Base-by-base conservation (phyloP, 2,797 vertebrate genomes). In the Nannoperca obscura region DNA sequence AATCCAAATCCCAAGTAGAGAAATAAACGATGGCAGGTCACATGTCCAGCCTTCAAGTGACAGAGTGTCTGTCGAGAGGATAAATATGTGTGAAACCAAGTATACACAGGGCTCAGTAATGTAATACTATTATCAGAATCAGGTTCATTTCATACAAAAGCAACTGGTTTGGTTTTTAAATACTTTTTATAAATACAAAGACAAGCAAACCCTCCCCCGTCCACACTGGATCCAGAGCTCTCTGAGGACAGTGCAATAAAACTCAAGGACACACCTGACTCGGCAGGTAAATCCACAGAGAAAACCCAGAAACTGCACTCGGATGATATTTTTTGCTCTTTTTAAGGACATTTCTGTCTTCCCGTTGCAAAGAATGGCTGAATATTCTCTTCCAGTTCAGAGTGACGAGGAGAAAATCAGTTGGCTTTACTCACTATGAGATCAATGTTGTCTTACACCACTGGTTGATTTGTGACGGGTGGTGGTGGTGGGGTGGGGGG, bases 51-150 rank as follows among this genome's bases (percentile, higher is more conserved):
- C 72, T 64, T 77, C 32, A 59, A 20, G 42, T 70, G 54, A 77
- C 68, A 79, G 80, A 82, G 22, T 5, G 67, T 66, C 80, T 42
- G 80, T 59, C n/a, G 88, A 62, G 74, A 88, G 75, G 86, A 75
- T 90, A 82, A 77, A 89, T 88, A 81, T 1, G 70, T 78, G 76
- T 90, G 69, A 72, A 84, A 80, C 72, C 62, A 83, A 85, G 74
- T 82, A 90, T 81, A 92, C 84, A 91, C 86, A 90, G 89, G 92
- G 90, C 85, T 93, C 86, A 87, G 82, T 84, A 64, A 80, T 75
- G 82, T 74, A 78, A 0, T 62, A 74, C 53, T 40, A 71, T 64
- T 42, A 80, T 70, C 12, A 85, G 67, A 14, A 87, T 81, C 64
- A 79, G 83, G 80, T 86, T 86, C 68, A 80, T 89, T 85, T 86